Percentiles rank a stretch among this genome's conserved stretches.
Conservation (phyloP, 2,797 vertebrate genomes). For the Gymnodraco acuticeps region DNA sequence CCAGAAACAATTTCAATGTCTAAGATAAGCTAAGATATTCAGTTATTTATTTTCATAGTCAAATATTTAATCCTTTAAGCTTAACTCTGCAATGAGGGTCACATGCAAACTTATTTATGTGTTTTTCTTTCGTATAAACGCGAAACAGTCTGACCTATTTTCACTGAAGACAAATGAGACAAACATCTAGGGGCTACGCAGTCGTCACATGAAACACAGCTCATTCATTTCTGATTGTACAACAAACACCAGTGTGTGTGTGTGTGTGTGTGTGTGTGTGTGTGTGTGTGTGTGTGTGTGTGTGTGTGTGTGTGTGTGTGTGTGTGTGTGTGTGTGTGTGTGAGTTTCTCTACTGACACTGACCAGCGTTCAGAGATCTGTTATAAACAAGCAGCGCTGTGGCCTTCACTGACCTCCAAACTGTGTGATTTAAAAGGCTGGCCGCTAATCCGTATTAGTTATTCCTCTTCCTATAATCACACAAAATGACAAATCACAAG, state of each 20-base stretch:
- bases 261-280: neutral
- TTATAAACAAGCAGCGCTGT: neutral
- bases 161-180: slow-evolving; percentile 4
- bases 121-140: neutral
- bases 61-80: neutral
- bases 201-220: slow-evolving; percentile 38
- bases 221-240: slow-evolving; percentile 9
- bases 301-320: too few species aligned
- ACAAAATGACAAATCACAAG: slow-evolving; percentile 31
- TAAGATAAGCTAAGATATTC: neutral
- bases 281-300: neutral
- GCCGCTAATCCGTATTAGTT: slow-evolving; percentile 48
- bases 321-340: neutral
- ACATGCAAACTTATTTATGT: slow-evolving; percentile 3
- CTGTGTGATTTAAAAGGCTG: slow-evolving; percentile 46
- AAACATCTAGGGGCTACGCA: slow-evolving; percentile 10
- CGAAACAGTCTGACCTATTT: slow-evolving; percentile 1
- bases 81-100: neutral
- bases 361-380: neutral
- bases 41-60: neutral
- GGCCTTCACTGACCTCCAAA: slow-evolving; percentile 39
- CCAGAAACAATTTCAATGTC: neutral
- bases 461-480: slow-evolving; percentile 40
- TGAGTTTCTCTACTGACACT: neutral
- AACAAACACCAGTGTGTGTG: slow-evolving; percentile 1